Base-by-base conservation (phyloP, 2,797 vertebrate species). In the Distichodus sexfasciatus region DNA sequence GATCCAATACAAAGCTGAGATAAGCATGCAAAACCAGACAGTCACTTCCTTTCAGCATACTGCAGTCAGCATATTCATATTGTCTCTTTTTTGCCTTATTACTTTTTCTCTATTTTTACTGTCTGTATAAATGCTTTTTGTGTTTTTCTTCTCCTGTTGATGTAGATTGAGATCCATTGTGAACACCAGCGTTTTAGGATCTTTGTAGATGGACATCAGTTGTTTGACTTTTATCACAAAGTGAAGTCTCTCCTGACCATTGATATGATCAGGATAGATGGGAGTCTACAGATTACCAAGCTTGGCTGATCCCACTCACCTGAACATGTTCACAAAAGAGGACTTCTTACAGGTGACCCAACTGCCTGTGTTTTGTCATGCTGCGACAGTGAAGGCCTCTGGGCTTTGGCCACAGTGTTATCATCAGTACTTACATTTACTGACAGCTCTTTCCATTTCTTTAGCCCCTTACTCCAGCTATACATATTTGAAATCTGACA, bases 191-290 rank as follows among this genome's bases (percentile, higher is more conserved):
- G 97, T 41, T 99, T 99, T 91, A 94, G 96, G 84, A 92, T 99
- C 90, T 97, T 98, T 84, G 94, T 99, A 86, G 97, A 99, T 26
- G 95, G 97, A 92, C 96, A 99, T 83, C 95, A 95, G 87, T 95
- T 99, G 78, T 99, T 99, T 93, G 97, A 99, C 93, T 99, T 98
- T 94, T 98, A 96, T 86, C 97, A 99, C 84, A 96, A 96, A 88
- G 90, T 99, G 71, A 93, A 94, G 89, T 94, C 93, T n/a, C 92
- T 99, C 83, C 75, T 93, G 54, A 90, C 95, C 17, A 98, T 99
- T 77, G 93, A 99, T 87, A 94, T 94, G 15, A 94, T 99, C 88
- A 94, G 94, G 87, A 99, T 99, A 90, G 93, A 92, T 0, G 97
- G 97, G 82, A 94, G 96, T 78, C 92, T 99, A 83, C 95, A 97